Base-by-base conservation (phyloP, 2,113 vertebrate species). In the Lepisosteus oculatus region DNA sequence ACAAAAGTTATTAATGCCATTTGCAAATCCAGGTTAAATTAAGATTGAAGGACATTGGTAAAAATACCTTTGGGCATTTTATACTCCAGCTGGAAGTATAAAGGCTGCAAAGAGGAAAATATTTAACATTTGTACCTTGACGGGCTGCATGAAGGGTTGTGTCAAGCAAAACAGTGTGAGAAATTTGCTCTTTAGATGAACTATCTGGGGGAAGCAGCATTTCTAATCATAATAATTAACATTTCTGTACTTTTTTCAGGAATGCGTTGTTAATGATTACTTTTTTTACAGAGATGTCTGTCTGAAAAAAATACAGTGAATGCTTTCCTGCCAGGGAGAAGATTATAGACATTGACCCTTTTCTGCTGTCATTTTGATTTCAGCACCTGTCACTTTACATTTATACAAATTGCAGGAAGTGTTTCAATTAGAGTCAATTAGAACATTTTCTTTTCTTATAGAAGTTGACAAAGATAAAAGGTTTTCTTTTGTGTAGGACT, bases 191-290 rank as follows among this genome's bases (percentile, higher is more conserved):
- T 73, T 59, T 72, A 5, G 5, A 51, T 51, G 47, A 51, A 42
- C 17, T 41, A 65, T 43, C 42, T 41, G 62, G 42, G 73, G 69
- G 66, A 9, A 54, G 51, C 69, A 76, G 72, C 79, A 55, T 72
- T 55, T 67, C 66, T 83, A 80, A 88, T 86, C 82, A 80, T 69
- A 79, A 82, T 85, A 79, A 88, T 89, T 76, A 81, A 71, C 76
- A 66, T 78, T 70, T 81, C 72, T 76, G 55, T 75, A 71, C 61
- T 79, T 80, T 65, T 73, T 55, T 29, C 29, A 29, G 29, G 29
- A 29, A 29, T 29, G 29, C 29, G 29, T 29, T 65, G 73, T 79
- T 73, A 8, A 71, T 55, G 61, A 57, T 79, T 29, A 51, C 59
- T 61, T 14, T 74, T 56, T 67, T 80, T n/a, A 9, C 17, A 12